These are phyloP conservation scores for Chaetogeoica ovagalla DNA, from an alignment of 2,888 invertebrate species.

Conservation along the genomic window DNA sequence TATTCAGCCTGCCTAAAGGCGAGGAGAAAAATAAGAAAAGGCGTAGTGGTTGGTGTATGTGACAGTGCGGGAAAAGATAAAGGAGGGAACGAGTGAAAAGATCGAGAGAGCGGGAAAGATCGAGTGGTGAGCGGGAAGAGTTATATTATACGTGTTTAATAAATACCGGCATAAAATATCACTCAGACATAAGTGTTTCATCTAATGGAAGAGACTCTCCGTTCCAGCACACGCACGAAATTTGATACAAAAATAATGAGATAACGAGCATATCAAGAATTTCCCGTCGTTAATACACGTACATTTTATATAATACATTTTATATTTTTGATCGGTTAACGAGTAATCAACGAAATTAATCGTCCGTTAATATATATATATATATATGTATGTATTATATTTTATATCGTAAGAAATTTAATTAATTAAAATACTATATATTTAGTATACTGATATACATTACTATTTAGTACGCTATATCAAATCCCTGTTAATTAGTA, in stretches of 20 bases:
- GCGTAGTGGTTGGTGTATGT: neutral
- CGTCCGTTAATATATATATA: neutral
- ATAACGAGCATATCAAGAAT: neutral
- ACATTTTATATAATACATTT: neutral
- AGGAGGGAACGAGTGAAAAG: neutral
- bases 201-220: slow-evolving; percentile 20
- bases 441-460: too few relatives aligned
- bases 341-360: neutral
- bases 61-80: too few relatives aligned
- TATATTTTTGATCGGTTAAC: neutral
- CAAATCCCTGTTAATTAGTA: too few relatives aligned
- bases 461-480: too few relatives aligned
- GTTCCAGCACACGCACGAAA: neutral
- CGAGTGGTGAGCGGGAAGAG: neutral
- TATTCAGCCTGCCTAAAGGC: neutral
- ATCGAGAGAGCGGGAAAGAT: neutral
- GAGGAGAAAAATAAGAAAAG: neutral
- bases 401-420: too few relatives aligned
- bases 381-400: neutral
- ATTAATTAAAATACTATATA: neutral
- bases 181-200: neutral
- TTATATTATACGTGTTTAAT: slow-evolving; percentile 40
- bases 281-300: neutral
- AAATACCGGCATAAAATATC: slow-evolving; percentile 1
- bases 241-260: slow-evolving; percentile 41